These are phyloP conservation scores for Mimachlamys varia DNA, from an alignment of 2,888 invertebrate species.

Conservation along the genomic window DNA sequence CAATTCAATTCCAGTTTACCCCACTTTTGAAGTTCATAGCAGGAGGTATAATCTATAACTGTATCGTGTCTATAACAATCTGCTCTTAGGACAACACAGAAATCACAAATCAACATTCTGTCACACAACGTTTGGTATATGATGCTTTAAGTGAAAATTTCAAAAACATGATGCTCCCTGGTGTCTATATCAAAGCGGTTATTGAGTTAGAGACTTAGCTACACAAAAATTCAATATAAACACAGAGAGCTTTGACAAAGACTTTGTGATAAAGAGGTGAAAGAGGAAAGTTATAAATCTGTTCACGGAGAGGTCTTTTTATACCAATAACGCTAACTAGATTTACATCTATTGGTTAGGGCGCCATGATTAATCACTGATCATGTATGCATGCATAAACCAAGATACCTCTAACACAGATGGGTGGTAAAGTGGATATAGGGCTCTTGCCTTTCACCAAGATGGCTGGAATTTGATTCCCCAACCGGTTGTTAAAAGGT, in stretches of 20 bases:
- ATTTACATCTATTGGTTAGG: background rate
- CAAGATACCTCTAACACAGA: background rate
- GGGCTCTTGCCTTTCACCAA: no score
- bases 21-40: no score
- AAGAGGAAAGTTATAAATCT: constrained; percentile 3
- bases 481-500: no score
- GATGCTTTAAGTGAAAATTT: background rate
- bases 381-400: background rate
- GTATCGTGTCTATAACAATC: background rate
- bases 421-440: no score
- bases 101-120: background rate
- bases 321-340: background rate
- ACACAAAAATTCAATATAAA: constrained; percentile 10
- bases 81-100: background rate
- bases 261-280: background rate
- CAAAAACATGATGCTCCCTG: background rate
- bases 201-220: background rate
- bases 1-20: no score
- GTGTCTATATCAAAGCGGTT: constrained; percentile 7
- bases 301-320: background rate
- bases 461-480: no score
- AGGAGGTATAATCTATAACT: no score
- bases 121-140: background rate
- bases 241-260: background rate
- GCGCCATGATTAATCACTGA: background rate